Conservation (phyloP, 2,888 invertebrate genomes). For the Sminthurinus aureus region DNA sequence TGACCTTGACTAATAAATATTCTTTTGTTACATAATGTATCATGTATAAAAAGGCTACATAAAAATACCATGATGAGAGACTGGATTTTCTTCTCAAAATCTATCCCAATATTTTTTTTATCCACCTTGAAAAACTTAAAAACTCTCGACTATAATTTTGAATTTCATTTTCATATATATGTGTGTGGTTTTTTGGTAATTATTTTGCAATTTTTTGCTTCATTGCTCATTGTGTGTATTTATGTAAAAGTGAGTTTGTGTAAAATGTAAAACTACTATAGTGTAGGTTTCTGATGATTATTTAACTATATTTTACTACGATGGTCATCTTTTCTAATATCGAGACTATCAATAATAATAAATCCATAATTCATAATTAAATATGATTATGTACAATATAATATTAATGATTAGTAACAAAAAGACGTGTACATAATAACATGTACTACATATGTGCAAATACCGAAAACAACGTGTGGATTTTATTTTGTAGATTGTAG, state of each 20-base stretch:
- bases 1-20: no score
- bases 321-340: no score
- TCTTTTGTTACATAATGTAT: no score
- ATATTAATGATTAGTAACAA: background rate
- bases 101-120: background rate
- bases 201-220: no score
- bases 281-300: background rate
- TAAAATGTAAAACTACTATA: background rate
- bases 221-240: no score
- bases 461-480: slow-evolving; percentile 8
- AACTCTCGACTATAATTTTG: background rate
- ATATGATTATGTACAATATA: background rate
- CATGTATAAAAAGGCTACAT: background rate
- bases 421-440: slow-evolving; percentile 14
- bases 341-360: no score
- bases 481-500: background rate
- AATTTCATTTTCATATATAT: no score
- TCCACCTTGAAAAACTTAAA: background rate
- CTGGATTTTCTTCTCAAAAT: no score
- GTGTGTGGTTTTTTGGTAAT: no score
- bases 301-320: no score
- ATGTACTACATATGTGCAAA: no score
- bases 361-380: background rate
- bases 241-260: background rate
- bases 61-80: no score